Base-by-base conservation (phyloP, 2,797 vertebrate genomes). In the Coreius guichenoti region DNA sequence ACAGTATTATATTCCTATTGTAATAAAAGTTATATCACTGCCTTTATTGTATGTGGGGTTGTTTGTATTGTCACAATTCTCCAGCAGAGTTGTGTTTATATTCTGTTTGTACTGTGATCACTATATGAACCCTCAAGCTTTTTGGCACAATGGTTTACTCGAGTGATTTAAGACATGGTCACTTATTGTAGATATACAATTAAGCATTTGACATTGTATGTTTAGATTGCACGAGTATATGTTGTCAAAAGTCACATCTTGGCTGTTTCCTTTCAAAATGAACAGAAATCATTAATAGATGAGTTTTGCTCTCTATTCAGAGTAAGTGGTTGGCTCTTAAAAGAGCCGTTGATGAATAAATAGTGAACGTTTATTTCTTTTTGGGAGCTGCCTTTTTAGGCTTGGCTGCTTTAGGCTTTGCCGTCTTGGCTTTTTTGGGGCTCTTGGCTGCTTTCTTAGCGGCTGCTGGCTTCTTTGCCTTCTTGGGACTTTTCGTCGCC, bases 181-280 rank as follows among this genome's bases (percentile, higher is more conserved):
- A 47, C 2, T 45, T 47, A 47, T 12, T 45, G 12, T 45, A 12
- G 11, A 14, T 16, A 16, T 49, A 16, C 5, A 49, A 16, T 1
- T 45, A 13, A 47, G 4, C 0, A 49, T 49, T 49, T 14, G 5
- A 5, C 1, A 1, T 36, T 36, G 6, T 0, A 4, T 47, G 4
- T 4, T 47, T 1, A 47, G 12, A 45, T 45, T 4, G 12, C 0
- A 45, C 4, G 3, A 0, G 3, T 45, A n/a, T 3, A 1, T 4
- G 12, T n/a, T n/a, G 3, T 47, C 3, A 45, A 13, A 47, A 3
- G 3, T 14, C 45, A 13, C 3, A 47, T 47, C 3, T 47, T 47
- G 0, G 8, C 14, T 7, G 1, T 6, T 14, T 65, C 5, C 9
- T 19, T 23, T 19, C 2, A 47, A 14, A 47, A 4, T 14, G 1